Conservation (phyloP, 2,888 invertebrate species). For the Dione vanillae region DNA sequence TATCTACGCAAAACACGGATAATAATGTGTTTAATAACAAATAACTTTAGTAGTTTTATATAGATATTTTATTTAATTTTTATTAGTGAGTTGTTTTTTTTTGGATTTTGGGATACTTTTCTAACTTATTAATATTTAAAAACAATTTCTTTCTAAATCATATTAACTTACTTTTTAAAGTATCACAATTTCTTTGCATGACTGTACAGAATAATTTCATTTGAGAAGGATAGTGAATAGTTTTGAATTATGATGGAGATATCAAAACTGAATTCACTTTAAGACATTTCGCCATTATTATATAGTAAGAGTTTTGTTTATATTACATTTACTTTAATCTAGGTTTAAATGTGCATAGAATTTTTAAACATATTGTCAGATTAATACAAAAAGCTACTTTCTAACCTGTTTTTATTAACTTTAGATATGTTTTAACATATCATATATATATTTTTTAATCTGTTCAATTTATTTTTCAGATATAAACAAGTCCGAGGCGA, state of each 20-base stretch:
- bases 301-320: too few relatives aligned
- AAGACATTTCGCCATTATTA: too few relatives aligned
- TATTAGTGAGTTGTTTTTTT: background rate
- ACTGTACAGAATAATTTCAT: too few relatives aligned
- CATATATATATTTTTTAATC: background rate
- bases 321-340: too few relatives aligned
- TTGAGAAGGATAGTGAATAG: too few relatives aligned
- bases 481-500: conserved; percentile 44
- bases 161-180: background rate
- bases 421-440: background rate
- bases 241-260: too few relatives aligned
- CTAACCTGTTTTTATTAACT: background rate
- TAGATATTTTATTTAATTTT: too few relatives aligned
- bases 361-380: background rate
- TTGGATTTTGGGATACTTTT: background rate
- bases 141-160: background rate
- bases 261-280: too few relatives aligned
- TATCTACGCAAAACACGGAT: background rate
- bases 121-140: background rate
- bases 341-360: too few relatives aligned
- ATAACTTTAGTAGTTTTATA: too few relatives aligned
- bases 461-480: conserved; percentile 36
- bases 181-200: background rate
- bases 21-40: too few relatives aligned
- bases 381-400: background rate